Percentiles rank a stretch among this genome's conserved stretches.
Conservation (phyloP, 2,888 invertebrate species). For the Campoletis raptor region DNA sequence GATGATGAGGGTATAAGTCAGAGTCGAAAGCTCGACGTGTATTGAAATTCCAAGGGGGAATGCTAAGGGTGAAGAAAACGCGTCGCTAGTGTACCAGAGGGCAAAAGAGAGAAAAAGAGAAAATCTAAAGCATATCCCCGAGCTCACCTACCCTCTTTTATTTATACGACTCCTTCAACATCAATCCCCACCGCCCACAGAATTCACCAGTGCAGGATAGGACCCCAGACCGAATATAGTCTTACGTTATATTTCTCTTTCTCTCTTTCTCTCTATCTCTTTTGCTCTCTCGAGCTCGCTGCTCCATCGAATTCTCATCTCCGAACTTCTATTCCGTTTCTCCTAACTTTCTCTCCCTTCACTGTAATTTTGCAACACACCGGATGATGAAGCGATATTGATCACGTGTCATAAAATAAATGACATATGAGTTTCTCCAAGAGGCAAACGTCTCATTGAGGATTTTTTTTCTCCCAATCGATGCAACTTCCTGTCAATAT, state of each 20-base stretch:
- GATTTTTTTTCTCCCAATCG: conserved; percentile 8
- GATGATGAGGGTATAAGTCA: conserved; percentile 70
- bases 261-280: conserved; percentile 1
- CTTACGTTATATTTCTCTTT: conserved; percentile 3
- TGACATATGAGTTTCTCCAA: neutral
- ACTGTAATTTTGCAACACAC: conserved; percentile 48
- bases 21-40: conserved; percentile 72
- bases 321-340: conserved; percentile 23
- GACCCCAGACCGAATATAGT: conserved; percentile 35
- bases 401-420: conserved; percentile 32
- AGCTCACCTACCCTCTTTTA: conserved; percentile 55
- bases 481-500: neutral
- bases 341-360: conserved; percentile 7
- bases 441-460: neutral
- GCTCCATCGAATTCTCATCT: conserved; percentile 60
- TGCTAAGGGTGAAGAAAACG: conserved; percentile 43
- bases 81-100: conserved; percentile 30
- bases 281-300: conserved; percentile 23
- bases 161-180: conserved; percentile 58
- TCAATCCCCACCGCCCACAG: conserved; percentile 54
- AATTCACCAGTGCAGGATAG: conserved; percentile 55
- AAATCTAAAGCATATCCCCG: conserved; percentile 50
- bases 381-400: conserved; percentile 50
- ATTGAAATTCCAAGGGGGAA: conserved; percentile 74
- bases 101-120: conserved; percentile 20